Evolutionary conservation across 2,797 vertebrate genomes (phyloP).

Genomic region (Sciurus vulgaris): DNA sequence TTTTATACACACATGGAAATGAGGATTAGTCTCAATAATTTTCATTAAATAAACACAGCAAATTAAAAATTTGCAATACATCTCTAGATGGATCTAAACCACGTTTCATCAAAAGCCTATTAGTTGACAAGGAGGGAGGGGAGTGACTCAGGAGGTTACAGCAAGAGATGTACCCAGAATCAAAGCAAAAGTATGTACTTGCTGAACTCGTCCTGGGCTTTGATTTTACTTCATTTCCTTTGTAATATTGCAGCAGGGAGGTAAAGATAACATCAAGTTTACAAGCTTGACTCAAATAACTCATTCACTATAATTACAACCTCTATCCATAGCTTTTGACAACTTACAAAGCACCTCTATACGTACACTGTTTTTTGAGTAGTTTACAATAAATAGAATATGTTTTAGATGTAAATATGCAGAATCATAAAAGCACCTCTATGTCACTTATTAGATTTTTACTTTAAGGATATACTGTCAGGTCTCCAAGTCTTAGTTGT

Average conservation of each 20-base stretch:
- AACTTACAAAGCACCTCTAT: background rate
- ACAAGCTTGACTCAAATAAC: background rate
- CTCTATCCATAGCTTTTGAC: background rate
- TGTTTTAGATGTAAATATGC: background rate
- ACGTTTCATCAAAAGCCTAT: conserved; percentile 69
- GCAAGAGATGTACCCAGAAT: background rate
- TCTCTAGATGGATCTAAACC: conserved; percentile 76
- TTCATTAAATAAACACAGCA: conserved; percentile 88
- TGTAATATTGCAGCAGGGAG: background rate
- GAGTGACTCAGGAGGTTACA: background rate
- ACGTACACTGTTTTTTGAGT: background rate
- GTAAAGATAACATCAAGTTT: conserved; percentile 11
- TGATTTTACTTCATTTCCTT: conserved; percentile 3
- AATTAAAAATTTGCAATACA: conserved; percentile 84
- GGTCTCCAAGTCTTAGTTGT: background rate
- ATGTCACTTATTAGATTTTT: background rate
- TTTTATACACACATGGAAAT: conserved; percentile 84
- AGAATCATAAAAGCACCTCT: background rate
- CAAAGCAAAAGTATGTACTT: background rate
- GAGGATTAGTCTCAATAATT: conserved; percentile 84
- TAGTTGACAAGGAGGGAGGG: conserved; percentile 10
- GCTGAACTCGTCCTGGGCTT: background rate
- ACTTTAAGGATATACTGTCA: background rate
- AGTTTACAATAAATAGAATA: background rate
- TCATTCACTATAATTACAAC: background rate